Percentiles rank a stretch among this genome's conserved stretches.
These are phyloP conservation scores for Megaceryle maxima DNA, from an alignment of 2,113 vertebrate genomes.

Conservation along the genomic window DNA sequence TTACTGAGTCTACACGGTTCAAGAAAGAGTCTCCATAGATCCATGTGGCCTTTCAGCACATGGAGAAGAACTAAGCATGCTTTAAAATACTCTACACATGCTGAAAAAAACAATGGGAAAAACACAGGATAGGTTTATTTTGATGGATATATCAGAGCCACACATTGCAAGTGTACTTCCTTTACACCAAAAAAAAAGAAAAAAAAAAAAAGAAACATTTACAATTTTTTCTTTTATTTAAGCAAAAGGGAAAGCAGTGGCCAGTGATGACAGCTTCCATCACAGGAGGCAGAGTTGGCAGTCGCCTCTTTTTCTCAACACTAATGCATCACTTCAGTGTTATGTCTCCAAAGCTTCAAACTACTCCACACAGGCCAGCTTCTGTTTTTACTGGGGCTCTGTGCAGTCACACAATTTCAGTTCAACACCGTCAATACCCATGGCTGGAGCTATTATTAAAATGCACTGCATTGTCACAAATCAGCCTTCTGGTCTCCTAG, in stretches of 20 bases:
- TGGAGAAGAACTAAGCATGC: neutral
- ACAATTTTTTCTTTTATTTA: no score
- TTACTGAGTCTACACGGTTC: neutral
- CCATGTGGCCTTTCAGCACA: neutral
- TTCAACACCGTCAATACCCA: neutral
- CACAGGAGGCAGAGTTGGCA: neutral
- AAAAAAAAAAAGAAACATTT: no score
- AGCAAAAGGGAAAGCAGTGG: no score
- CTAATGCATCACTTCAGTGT: neutral
- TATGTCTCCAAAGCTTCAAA: neutral
- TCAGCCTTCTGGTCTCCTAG: neutral
- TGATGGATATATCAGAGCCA: no score
- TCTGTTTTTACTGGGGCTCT: neutral
- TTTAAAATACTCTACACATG: neutral
- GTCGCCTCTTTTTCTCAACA: neutral
- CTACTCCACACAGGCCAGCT: neutral
- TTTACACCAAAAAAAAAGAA: no score
- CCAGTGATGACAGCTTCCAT: no score
- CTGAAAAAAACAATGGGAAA: neutral
- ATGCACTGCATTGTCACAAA: neutral
- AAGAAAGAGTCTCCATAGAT: neutral
- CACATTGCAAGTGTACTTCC: no score
- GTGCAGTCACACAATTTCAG: neutral
- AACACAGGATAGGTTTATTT: neutral
- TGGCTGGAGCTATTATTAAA: neutral